Conservation (phyloP, 1,140 invertebrate genomes). For the Fopius arisanus region DNA sequence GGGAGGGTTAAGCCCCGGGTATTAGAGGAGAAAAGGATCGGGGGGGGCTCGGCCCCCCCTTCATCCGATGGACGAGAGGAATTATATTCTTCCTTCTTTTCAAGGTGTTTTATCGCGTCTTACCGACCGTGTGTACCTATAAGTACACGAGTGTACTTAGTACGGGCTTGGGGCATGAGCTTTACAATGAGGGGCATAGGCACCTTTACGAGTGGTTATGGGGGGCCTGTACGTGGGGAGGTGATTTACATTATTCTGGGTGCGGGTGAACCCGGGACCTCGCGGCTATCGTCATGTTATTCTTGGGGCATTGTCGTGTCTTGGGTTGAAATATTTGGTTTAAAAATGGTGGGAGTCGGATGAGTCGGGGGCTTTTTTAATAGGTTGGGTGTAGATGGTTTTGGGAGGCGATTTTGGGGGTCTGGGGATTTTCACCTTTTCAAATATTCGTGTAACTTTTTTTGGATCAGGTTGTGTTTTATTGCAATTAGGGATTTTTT, state of each 20-base stretch:
- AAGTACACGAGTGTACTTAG: constrained; percentile 17
- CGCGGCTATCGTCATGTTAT: no score
- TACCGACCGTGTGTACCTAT: constrained; percentile 22
- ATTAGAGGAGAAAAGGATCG: constrained; percentile 1
- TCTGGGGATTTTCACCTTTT: no score
- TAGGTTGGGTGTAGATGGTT: no score
- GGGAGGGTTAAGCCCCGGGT: background rate
- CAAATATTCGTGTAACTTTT: no score
- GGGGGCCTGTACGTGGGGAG: background rate
- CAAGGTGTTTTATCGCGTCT: constrained; percentile 11
- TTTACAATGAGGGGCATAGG: constrained; percentile 33
- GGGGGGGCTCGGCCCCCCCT: background rate
- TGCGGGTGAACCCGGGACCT: background rate
- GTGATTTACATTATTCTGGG: constrained; percentile 36
- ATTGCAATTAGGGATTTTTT: no score
- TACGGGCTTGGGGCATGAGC: constrained; percentile 1
- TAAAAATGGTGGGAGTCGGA: no score
- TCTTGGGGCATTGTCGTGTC: no score
- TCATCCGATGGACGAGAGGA: background rate
- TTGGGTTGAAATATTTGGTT: no score
- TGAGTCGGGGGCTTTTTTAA: no score
- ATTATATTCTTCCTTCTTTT: constrained; percentile 13
- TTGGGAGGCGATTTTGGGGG: no score
- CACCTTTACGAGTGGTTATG: background rate
- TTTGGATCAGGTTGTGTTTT: no score